Conservation (phyloP, 2,113 vertebrate genomes). For the Canis aureus region DNA sequence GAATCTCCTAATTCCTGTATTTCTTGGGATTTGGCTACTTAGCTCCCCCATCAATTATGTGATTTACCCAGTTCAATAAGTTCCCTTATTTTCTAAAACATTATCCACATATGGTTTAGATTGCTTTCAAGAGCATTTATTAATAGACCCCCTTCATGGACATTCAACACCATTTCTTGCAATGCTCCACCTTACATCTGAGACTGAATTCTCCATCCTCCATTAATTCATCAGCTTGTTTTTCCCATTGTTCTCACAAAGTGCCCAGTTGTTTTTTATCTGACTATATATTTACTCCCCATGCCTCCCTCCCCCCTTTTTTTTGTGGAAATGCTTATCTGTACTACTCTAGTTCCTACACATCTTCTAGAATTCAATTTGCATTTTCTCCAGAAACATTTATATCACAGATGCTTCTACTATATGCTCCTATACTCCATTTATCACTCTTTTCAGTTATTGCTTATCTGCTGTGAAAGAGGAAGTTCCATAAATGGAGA, state of each 20-base stretch:
- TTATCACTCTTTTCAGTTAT: neutral
- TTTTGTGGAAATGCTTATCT: neutral
- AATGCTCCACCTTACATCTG: neutral
- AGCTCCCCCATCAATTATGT: neutral
- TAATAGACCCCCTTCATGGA: neutral
- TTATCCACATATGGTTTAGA: neutral
- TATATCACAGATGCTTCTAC: neutral
- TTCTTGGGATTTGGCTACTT: neutral
- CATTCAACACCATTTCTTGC: neutral
- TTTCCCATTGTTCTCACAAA: neutral
- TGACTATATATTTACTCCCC: neutral
- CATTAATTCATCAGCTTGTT: neutral
- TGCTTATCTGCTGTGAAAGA: neutral
- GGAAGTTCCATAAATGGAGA: neutral
- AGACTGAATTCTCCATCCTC: neutral
- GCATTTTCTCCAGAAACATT: neutral
- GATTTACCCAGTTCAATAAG: neutral
- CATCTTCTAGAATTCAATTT: neutral
- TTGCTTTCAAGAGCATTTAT: neutral
- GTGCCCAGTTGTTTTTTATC: neutral
- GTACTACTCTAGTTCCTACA: neutral
- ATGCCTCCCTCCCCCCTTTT: neutral
- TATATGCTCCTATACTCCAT: neutral
- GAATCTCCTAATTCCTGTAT: neutral
- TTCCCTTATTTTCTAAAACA: neutral